phyloP scores from a whole-genome alignment of 2,113 vertebrate species.

The Sporophila hypoxantha region DNA sequence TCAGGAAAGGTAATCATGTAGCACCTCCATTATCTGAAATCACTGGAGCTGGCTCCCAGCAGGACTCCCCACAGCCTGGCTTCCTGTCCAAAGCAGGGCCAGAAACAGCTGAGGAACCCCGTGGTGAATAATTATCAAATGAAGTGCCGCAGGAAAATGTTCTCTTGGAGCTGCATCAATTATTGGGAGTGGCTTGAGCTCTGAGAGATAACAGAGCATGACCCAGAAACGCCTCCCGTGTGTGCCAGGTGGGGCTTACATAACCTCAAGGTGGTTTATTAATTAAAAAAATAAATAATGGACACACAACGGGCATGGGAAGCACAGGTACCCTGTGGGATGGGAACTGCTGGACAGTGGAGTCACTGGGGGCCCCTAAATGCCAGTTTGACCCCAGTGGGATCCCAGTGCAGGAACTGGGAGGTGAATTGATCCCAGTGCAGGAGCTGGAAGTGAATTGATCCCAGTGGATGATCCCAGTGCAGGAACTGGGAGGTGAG shows the following conservation, averaged over 20 bases:
- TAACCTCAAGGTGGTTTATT: neutral
- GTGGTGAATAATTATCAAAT: conserved; percentile 8
- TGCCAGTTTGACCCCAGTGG: neutral
- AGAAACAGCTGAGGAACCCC: conserved; percentile 1
- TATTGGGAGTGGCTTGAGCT: neutral
- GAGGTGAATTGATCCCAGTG: too few relatives aligned
- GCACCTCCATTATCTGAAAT: neutral
- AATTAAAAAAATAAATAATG: neutral
- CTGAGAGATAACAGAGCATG: neutral
- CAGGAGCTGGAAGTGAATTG: too few relatives aligned
- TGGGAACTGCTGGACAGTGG: neutral
- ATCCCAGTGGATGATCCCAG: too few relatives aligned
- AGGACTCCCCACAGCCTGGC: neutral
- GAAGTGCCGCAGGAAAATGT: conserved; percentile 17
- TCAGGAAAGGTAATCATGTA: neutral
- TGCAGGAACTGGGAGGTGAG: neutral
- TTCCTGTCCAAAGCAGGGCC: neutral
- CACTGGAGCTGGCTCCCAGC: neutral
- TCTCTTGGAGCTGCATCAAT: neutral
- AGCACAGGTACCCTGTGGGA: rapidly evolving
- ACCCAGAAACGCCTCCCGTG: conserved; percentile 13
- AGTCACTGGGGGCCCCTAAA: neutral
- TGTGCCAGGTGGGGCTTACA: neutral
- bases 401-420: too few relatives aligned
- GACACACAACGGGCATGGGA: rapidly evolving